Base-by-base conservation (phyloP, 2,113 vertebrate genomes). In the Sylvilagus bachmani region DNA sequence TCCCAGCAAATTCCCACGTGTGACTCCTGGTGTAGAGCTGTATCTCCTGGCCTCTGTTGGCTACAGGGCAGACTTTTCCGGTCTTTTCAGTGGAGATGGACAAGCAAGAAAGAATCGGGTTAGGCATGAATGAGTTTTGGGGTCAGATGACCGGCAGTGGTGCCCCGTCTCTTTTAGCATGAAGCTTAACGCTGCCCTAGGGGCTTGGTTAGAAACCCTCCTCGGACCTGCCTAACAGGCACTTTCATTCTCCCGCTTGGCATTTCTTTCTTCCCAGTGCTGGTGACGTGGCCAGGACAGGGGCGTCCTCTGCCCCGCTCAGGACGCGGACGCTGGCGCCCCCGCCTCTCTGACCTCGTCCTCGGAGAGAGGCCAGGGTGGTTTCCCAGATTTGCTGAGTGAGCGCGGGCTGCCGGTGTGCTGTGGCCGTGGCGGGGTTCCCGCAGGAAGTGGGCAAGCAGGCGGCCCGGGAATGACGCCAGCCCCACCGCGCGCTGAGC, bases 371-470 rank as follows among this genome's bases (percentile, higher is more conserved):
- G 66, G 27, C 53, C 5, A 6, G 33, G 16, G 67, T 9, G 58
- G 38, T 33, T 83, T 77, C 79, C 58, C 38, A 91, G 0, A 0
- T 19, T 81, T 49, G 66, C 70, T 51, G 70, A 85, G 4, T 27
- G 36, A 8, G n/a, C 22, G 6, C 5, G 69, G 10, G 55, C 55
- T 58, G 55, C 55, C 19, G 55, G 55, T 58, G 55, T 58, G 55
- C 27, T 22, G 62, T 6, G 3, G 8, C 21, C 5, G 3, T 0
- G 66, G 69, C 6, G 8, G 9, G 13, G 2, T 31, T 36, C 66
- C 82, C 14, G 5, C 21, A 22, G 70, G 62, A 55, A 69, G 5
- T 1, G 3, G 19, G n/a, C 27, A 4, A 17, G 55, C 14, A 58
- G 14, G 55, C 19, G 55, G 55, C 55, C 55, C 6, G 44, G 44